Conservation (phyloP, 1,140 invertebrate species). For the Melanaphis sacchari region DNA sequence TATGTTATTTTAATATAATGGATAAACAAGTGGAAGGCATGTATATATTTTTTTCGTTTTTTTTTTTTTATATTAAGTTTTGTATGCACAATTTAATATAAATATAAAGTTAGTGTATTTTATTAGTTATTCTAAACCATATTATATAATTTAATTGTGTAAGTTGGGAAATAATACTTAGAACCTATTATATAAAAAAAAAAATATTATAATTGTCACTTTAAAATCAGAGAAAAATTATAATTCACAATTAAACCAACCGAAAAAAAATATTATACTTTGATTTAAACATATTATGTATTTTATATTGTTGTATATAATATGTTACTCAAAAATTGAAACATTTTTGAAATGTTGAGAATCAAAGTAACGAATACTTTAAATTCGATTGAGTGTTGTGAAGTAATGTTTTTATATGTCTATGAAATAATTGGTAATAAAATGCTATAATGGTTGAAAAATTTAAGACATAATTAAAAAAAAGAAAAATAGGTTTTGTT, state of each 20-base stretch:
- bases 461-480: too few species aligned
- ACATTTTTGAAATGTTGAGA: neutral
- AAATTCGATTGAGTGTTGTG: neutral
- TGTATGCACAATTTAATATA: neutral
- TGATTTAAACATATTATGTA: neutral
- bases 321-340: neutral
- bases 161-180: neutral
- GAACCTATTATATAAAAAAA: neutral
- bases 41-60: neutral
- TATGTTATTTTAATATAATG: neutral
- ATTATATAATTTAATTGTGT: neutral
- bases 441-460: too few species aligned
- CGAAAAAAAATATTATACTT: neutral
- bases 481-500: neutral
- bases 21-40: neutral
- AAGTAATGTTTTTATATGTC: neutral
- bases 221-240: neutral
- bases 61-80: neutral
- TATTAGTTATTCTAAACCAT: neutral
- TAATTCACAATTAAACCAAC: neutral
- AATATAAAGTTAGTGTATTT: neutral
- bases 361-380: neutral
- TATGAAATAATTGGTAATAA: neutral
- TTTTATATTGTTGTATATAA: neutral
- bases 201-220: neutral